phyloP scores from a whole-genome alignment of 2,888 invertebrate genomes.

The Cheilosia vernalis region DNA sequence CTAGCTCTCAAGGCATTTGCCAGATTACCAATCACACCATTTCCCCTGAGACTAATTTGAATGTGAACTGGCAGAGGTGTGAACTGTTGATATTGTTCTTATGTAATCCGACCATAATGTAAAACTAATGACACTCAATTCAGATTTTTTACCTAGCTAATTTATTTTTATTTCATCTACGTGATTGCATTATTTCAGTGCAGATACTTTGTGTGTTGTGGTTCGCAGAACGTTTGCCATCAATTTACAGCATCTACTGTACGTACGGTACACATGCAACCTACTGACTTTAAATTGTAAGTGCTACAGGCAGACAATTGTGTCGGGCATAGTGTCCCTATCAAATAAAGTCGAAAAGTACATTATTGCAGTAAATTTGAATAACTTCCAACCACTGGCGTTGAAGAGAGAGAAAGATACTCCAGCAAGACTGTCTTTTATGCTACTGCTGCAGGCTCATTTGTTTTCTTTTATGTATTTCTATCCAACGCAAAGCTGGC shows the following conservation, averaged over 20 bases:
- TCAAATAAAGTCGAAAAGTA: constrained; percentile 3
- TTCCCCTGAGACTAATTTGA: constrained; percentile 43
- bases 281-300: constrained; percentile 62
- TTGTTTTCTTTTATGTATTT: constrained; percentile 35
- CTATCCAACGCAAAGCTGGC: constrained; percentile 58
- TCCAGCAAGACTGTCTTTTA: constrained; percentile 13
- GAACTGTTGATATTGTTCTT: constrained; percentile 60
- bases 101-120: constrained; percentile 68
- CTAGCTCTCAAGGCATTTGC: neutral
- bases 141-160: constrained; percentile 50
- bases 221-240: neutral
- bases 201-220: constrained; percentile 23
- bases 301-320: neutral
- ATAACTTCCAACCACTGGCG: neutral
- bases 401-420: constrained; percentile 16
- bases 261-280: neutral
- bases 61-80: constrained; percentile 36
- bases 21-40: constrained; percentile 7
- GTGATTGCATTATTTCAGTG: constrained; percentile 31
- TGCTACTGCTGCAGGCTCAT: constrained; percentile 29
- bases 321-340: constrained; percentile 18
- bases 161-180: constrained; percentile 13
- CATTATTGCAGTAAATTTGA: constrained; percentile 26
- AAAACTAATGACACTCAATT: constrained; percentile 63
- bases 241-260: too few species aligned